These are phyloP conservation scores for Brachyhypopomus occidentalis DNA, from an alignment of 2,113 vertebrate species.

Conservation along the genomic window DNA sequence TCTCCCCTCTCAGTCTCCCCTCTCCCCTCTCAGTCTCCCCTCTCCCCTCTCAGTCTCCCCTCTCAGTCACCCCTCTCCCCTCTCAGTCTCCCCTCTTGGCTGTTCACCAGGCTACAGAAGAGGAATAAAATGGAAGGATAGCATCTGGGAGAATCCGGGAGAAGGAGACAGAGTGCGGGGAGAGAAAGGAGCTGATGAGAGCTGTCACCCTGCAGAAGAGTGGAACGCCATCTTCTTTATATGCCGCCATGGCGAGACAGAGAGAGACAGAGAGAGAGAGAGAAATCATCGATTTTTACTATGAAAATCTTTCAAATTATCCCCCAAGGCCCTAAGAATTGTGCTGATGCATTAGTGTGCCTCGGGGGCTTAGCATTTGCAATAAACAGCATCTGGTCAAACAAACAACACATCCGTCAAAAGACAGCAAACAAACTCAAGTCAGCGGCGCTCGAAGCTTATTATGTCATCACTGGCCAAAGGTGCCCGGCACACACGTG, in stretches of 20 bases:
- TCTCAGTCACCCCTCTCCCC: too few relatives aligned
- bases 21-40: conserved; percentile 1
- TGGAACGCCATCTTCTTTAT: conserved; percentile 3
- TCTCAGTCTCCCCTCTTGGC: too few relatives aligned
- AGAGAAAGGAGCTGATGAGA: conserved; percentile 18
- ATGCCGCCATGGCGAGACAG: conserved; percentile 12
- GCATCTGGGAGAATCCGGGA: conserved; percentile 10
- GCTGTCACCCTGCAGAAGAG: conserved; percentile 18
- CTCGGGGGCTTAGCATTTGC: conserved; percentile 33
- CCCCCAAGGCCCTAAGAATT: conserved; percentile 41
- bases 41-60: too few relatives aligned
- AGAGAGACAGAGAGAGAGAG: not conserved
- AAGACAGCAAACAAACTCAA: conserved; percentile 4
- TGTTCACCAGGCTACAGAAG: conserved; percentile 6
- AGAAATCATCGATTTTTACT: not conserved
- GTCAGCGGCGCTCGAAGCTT: not conserved
- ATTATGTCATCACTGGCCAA: not conserved
- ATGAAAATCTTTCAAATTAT: conserved; percentile 37
- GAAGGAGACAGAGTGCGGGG: conserved; percentile 15
- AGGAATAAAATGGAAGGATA: conserved; percentile 42
- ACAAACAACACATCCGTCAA: conserved; percentile 8
- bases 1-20: too few relatives aligned
- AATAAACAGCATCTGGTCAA: conserved; percentile 23
- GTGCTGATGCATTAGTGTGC: conserved; percentile 29
- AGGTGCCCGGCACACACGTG: not conserved